These are phyloP conservation scores for Anguilla japonica DNA, from an alignment of 2,113 vertebrate species.

Conservation along the genomic window DNA sequence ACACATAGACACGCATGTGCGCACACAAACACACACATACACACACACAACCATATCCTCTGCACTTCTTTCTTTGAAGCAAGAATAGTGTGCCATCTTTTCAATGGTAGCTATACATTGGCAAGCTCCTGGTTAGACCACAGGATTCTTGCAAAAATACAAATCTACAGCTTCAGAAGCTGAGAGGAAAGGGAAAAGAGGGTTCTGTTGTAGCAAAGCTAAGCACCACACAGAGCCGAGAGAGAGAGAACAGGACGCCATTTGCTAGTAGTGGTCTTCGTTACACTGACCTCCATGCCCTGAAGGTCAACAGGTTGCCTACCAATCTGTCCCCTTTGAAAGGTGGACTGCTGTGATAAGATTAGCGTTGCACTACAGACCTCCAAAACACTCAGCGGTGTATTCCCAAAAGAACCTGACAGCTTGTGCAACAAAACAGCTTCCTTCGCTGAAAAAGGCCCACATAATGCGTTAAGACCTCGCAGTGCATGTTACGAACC, in stretches of 20 bases:
- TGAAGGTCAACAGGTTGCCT: not conserved
- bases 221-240: no score
- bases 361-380: not conserved
- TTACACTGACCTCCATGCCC: not conserved
- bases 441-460: not conserved
- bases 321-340: not conserved
- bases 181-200: not conserved
- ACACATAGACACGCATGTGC: not conserved
- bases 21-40: not conserved
- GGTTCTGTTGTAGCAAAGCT: not conserved
- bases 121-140: not conserved
- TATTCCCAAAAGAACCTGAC: conserved; percentile 5
- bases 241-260: not conserved
- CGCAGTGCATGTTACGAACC: not conserved
- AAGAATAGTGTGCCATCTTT: not conserved
- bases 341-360: not conserved
- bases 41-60: not conserved
- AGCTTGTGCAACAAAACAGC: not conserved
- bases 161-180: not conserved
- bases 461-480: conserved; percentile 3
- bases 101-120: not conserved
- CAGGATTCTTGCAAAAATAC: not conserved
- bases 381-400: not conserved
- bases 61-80: not conserved
- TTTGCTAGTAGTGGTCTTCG: not conserved